Evolutionary conservation across 1,140 invertebrate genomes (phyloP), one percentile per base, ranked within the genome.

Genomic region (Rhopalosiphum padi): DNA sequence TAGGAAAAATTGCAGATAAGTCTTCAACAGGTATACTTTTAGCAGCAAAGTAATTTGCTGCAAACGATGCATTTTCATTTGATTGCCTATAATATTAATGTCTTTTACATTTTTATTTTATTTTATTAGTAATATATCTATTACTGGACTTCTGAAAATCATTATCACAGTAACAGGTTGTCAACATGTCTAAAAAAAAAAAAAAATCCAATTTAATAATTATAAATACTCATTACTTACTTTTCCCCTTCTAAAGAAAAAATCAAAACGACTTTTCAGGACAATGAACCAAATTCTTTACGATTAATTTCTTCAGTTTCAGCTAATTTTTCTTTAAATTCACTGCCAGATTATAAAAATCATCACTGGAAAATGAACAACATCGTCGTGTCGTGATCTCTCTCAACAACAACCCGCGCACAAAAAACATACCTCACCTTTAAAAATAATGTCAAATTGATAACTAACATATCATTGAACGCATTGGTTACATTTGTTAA

Each of bases 1-100:
- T 85, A 41, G 91, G 82, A 93, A 93, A 93, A 41, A 93, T 85
- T 85, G 23, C 35, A 53, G 91, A 93, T n/a, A 93, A 83, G 25
- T 93, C 91, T 93, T 93, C 91, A 25, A 92, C n/a, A 15, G 91
- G 91, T 35, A 83, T n/a, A 93, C 91, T 85, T 93, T 93, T 93
- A n/a, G 91, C 35, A 85, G 91, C 91, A 93, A 93, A 93, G 22
- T 93, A 93, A 55, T 93, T 93, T 41, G 91, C 82, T 30, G 82
- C 82, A 53, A 86, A 93, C n/a, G 91, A 93, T 43, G 35, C 48
- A 55, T 93, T 86, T 53, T 86, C 82, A 55, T 86, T n/a, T 2
- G 91, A 93, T 25, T 93, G 91, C 21, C 91, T 93, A 86, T 55
- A 93, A 51, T n/a, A 35, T 51, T n/a, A 88, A n/a, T 6, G 7